Percentiles rank a stretch among this genome's conserved stretches.
These are phyloP conservation scores for Spheniscus mendiculus DNA, from an alignment of 2,113 vertebrate genomes.

Conservation along the genomic window DNA sequence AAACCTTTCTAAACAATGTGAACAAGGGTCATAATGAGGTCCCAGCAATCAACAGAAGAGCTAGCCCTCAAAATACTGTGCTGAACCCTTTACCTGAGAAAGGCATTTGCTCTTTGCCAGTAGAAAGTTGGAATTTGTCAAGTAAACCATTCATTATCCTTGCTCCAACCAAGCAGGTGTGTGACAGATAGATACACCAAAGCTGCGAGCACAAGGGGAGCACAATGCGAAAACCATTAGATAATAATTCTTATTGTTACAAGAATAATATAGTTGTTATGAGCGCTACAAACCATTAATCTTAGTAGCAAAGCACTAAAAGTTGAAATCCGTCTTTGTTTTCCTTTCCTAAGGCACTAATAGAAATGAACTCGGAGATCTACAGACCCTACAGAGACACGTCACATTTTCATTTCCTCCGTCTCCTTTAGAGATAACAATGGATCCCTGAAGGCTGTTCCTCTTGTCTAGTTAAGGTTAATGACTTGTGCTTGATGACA, in stretches of 20 bases:
- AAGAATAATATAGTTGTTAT: slow-evolving; percentile 18
- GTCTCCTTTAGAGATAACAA: slow-evolving; percentile 34
- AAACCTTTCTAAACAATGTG: not conserved
- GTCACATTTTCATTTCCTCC: slow-evolving; percentile 20
- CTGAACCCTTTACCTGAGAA: not conserved
- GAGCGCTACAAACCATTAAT: not conserved
- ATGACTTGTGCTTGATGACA: slow-evolving; percentile 53
- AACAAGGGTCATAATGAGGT: not conserved
- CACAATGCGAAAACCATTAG: not conserved
- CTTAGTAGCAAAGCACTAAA: not conserved
- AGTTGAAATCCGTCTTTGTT: slow-evolving; percentile 31
- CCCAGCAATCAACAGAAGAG: not conserved
- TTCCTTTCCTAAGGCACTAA: slow-evolving; percentile 32
- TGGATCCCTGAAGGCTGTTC: slow-evolving; percentile 36
- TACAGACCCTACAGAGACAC: not conserved
- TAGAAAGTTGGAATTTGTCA: not conserved
- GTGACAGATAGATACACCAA: not conserved
- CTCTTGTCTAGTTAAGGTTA: slow-evolving; percentile 57
- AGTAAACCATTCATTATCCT: not conserved
- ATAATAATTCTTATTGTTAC: slow-evolving; percentile 31
- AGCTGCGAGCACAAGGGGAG: not conserved
- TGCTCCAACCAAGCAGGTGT: not conserved
- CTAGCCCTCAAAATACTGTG: not conserved
- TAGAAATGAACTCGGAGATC: not conserved
- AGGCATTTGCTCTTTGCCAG: not conserved